A percentile compares a stretch with the other conserved stretches of the same genome.
Conservation (phyloP, 2,888 invertebrate species). For the Xylota segnis region DNA sequence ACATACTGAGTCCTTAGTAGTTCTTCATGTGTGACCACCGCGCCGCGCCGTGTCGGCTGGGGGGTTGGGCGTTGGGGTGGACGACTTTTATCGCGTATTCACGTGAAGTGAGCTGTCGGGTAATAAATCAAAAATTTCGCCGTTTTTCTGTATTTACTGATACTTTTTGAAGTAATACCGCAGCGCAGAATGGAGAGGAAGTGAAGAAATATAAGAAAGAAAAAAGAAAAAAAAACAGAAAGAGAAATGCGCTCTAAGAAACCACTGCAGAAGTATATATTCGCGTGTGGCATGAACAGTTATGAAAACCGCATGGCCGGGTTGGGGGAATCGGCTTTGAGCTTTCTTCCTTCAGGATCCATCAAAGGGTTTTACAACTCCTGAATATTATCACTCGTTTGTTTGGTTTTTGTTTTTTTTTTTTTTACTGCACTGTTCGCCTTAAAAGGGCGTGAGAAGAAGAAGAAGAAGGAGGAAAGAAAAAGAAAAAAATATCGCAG, state of each 20-base stretch:
- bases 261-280: conserved; percentile 69
- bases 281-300: conserved; percentile 73
- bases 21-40: not conserved
- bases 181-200: conserved; percentile 51
- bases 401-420: not conserved
- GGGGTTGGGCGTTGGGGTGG: not conserved
- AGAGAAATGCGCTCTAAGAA: conserved; percentile 27
- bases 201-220: conserved; percentile 5
- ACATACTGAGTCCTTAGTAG: not conserved
- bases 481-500: conserved; percentile 9
- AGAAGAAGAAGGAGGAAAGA: too few species aligned
- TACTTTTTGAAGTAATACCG: conserved; percentile 59
- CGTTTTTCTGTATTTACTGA: conserved; percentile 50
- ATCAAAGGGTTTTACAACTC: conserved; percentile 56
- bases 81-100: conserved; percentile 58
- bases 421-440: not conserved
- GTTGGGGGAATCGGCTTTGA: conserved; percentile 46
- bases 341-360: conserved; percentile 58
- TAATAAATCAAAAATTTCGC: conserved; percentile 74
- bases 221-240: conserved; percentile 6
- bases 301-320: conserved; percentile 66
- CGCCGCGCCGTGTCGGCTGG: too few species aligned
- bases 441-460: not conserved
- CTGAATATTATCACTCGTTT: conserved; percentile 57
- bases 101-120: conserved; percentile 65